A percentile compares a stretch with the other conserved stretches of the same genome.
phyloP scores from a whole-genome alignment of 2,113 vertebrate species.

The Neogale vison region DNA sequence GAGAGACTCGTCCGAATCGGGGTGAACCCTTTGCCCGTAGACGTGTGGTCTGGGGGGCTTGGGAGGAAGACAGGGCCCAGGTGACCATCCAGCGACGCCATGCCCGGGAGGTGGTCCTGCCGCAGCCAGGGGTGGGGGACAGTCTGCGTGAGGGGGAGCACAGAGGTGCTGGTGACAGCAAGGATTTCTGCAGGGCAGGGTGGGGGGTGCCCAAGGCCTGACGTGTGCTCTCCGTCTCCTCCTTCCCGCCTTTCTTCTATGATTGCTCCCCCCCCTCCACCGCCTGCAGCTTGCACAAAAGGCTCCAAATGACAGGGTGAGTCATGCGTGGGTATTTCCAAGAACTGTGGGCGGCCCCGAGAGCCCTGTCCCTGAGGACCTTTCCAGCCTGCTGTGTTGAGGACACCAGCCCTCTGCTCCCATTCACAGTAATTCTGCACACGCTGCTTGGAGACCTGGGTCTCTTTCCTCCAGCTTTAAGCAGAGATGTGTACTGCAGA shows the following conservation, averaged over 20 bases:
- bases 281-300: background rate
- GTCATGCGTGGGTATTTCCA: accelerated
- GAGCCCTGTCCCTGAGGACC: background rate
- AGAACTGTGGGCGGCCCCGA: background rate
- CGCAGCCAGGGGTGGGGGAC: accelerated
- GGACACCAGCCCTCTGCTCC: background rate
- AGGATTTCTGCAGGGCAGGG: background rate
- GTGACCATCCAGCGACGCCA: no score
- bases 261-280: accelerated
- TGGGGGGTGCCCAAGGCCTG: accelerated
- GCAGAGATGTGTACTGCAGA: slow-evolving; percentile 32
- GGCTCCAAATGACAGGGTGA: background rate
- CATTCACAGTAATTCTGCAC: background rate
- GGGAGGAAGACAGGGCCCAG: background rate
- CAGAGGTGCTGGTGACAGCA: background rate
- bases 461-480: background rate
- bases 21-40: background rate
- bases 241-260: accelerated
- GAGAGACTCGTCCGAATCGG: background rate
- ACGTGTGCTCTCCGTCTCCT: accelerated
- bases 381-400: background rate
- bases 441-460: no score
- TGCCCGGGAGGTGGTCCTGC: background rate
- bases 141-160: background rate
- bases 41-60: background rate